These are phyloP conservation scores for Nemapogon koenigi DNA, from an alignment of 2,888 invertebrate genomes.

Conservation along the genomic window DNA sequence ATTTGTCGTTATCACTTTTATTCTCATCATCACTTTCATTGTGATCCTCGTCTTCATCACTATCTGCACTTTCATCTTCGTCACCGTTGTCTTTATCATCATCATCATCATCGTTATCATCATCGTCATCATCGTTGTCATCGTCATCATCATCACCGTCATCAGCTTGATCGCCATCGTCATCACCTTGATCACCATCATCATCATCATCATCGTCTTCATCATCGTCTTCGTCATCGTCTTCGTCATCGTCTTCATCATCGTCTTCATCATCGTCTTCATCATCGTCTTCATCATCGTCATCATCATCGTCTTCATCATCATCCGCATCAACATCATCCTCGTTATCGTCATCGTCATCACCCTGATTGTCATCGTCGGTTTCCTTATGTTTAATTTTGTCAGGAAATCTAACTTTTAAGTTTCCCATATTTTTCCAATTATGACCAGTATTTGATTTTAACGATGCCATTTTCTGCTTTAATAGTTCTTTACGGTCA, in stretches of 20 bases:
- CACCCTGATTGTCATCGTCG: constrained; percentile 35
- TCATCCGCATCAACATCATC: constrained; percentile 38
- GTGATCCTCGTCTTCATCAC: constrained; percentile 49
- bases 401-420: constrained; percentile 25
- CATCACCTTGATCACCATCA: constrained; percentile 33
- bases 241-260: constrained; percentile 41
- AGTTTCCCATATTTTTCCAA: constrained; percentile 13
- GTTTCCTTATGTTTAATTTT: constrained; percentile 24
- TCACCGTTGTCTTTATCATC: constrained; percentile 48
- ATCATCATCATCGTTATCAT: constrained; percentile 31
- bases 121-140: constrained; percentile 27
- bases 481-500: constrained; percentile 58
- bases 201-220: constrained; percentile 24
- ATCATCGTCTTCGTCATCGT: constrained; percentile 34
- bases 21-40: constrained; percentile 42
- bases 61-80: constrained; percentile 38
- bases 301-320: constrained; percentile 45
- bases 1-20: constrained; percentile 29
- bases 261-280: constrained; percentile 53
- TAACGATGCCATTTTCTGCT: constrained; percentile 47
- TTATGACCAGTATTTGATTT: constrained; percentile 26
- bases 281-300: constrained; percentile 38
- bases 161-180: constrained; percentile 32
- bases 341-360: constrained; percentile 23
- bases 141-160: constrained; percentile 35